Evolutionary conservation across 2,888 invertebrate genomes (phyloP), one percentile per base, ranked within the genome.

Genomic region (Pegoplata infirma): DNA sequence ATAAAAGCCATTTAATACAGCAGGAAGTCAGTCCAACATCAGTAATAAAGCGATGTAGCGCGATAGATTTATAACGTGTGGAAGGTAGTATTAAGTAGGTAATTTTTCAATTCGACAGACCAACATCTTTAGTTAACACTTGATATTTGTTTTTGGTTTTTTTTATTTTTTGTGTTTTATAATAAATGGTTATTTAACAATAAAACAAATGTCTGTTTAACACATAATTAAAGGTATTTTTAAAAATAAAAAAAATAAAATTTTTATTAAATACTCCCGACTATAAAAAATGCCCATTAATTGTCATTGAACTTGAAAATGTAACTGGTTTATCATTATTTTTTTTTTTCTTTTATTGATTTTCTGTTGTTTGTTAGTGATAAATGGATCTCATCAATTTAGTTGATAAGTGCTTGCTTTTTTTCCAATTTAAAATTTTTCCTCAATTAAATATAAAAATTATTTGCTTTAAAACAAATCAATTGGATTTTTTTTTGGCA

Each of bases 251-350:
- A 36, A 36, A 36, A 28, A 23, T 23, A 28, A 28, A 7, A 7
- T 3, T 28, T 7, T 28, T 28, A 28, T 28, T 28, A 28, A 28
- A 28, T 28, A 28, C 6, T 28, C 8, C n/a, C n/a, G n/a, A n/a
- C n/a, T 6, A 12, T 36, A 12, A 28, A 47, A 49, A 8, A 4
- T 25, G n/a, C n/a, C n/a, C n/a, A 25, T 23, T 21, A 25, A 61
- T 68, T 68, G 68, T 53, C 49, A 69, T 64, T 78, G 77, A 73
- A 73, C 77, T 78, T 73, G 77, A 73, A 73, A 46, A 58, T 55
- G 4, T 6, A 64, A 58, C 46, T 32, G 59, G 46, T 66, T 55
- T 40, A 1, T 7, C 40, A 32, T 72, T 46, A 21, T 16, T 46
- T 55, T 7, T 44, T 63, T 46, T 16, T 1, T n/a, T n/a, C n/a